Percentiles rank a stretch among this genome's conserved stretches.
These are phyloP conservation scores for Arctia plantaginis DNA, from an alignment of 2,888 invertebrate species.

Conservation along the genomic window DNA sequence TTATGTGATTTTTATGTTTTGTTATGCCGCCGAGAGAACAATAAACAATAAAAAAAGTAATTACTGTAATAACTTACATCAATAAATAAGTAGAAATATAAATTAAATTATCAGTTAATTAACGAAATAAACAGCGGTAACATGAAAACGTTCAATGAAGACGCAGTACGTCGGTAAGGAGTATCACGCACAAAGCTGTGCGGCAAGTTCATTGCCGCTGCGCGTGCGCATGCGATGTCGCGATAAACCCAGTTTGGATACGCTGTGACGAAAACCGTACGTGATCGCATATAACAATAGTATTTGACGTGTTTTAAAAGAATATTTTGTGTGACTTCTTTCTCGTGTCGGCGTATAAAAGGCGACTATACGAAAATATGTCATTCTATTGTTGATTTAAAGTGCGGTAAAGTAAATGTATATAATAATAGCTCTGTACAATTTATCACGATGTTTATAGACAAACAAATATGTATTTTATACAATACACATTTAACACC, in stretches of 20 bases:
- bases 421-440: neutral
- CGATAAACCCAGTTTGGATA: slow-evolving; percentile 68
- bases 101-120: slow-evolving; percentile 42
- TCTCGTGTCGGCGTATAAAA: neutral
- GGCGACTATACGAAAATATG: slow-evolving; percentile 4
- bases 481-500: neutral
- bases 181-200: slow-evolving; percentile 45
- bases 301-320: slow-evolving; percentile 17
- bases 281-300: slow-evolving; percentile 41
- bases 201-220: slow-evolving; percentile 74
- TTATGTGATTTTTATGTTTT: slow-evolving; percentile 14
- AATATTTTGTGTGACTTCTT: slow-evolving; percentile 1
- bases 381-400: neutral
- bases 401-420: neutral
- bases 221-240: slow-evolving; percentile 62
- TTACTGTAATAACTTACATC: slow-evolving; percentile 20
- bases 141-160: slow-evolving; percentile 49
- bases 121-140: slow-evolving; percentile 35
- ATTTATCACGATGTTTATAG: neutral
- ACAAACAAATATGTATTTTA: neutral
- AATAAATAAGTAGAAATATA: slow-evolving; percentile 35
- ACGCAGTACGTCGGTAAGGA: slow-evolving; percentile 21
- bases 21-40: slow-evolving; percentile 1
- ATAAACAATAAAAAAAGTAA: slow-evolving; percentile 30
- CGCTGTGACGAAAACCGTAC: slow-evolving; percentile 53